Evolutionary conservation across 64 coral and sea anemone genomes (phyloP), one percentile per base, ranked within the genome.

Genomic region (Dendrophyllia cribrosa): DNA sequence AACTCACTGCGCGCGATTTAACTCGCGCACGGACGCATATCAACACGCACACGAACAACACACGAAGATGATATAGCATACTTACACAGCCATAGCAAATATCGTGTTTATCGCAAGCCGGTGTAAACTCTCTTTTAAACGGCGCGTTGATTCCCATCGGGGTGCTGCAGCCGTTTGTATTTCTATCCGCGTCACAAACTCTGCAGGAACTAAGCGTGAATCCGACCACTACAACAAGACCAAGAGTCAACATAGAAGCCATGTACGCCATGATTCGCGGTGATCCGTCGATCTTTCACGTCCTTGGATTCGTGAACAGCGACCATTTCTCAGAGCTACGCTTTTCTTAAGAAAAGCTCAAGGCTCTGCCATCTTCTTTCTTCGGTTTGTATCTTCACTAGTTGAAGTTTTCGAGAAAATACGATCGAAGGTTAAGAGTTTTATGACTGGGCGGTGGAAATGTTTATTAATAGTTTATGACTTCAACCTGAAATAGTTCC

Each of bases 71-170:
- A 56, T 20, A 53, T 21, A 20, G 26, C 20, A 52, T 76, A 99
- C 97, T 99, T 94, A 99, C 97, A 83, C 97, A 99, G 74, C 97
- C 97, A 59, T 99, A 99, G 60, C 97, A 99, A 68, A 99, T 96
- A 23, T 99, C 97, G 62, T 99, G 97, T 88, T 99, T 99, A 78
- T 99, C 96, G 43, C 97, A 99, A 8, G 97, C 91, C 58, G 91
- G 91, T 2, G 97, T 99, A 21, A 99, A 99, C 26, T 91, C 84
- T 20, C 84, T 21, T 66, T 99, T 96, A 78, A 88, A 99, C 6
- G 97, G 97, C 15, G 97, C 91, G 25, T 93, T 92, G 20, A 99
- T 96, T 83, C 97, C 97, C 61, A 99, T 77, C 9, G 97, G 97
- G 0, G 96, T 92, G 74, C 97, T 99, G 65, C 97, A 99, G 0